Conservation (phyloP, 2,797 vertebrate species). For the Poliocrania exsul region DNA sequence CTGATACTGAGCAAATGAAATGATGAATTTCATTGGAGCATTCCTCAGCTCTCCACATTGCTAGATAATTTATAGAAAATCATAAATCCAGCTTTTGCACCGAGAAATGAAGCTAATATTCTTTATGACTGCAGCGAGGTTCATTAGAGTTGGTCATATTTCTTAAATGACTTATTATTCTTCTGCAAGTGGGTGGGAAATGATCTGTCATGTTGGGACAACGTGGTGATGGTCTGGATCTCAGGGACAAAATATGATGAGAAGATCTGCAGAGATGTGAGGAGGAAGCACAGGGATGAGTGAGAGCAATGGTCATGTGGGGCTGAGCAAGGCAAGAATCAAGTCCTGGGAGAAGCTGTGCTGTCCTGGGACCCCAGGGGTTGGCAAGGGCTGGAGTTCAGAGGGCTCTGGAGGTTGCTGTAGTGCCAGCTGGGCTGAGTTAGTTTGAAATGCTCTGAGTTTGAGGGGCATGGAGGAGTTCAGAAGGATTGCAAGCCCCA, state of each 20-base stretch:
- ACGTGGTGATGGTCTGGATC: not conserved
- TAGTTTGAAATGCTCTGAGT: not conserved
- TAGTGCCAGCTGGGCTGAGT: not conserved
- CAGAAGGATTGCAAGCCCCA: not conserved
- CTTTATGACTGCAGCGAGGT: not conserved
- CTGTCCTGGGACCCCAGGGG: not conserved
- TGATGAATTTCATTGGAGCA: not conserved
- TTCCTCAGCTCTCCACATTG: not conserved
- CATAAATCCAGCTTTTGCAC: not conserved
- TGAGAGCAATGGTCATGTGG: accelerated
- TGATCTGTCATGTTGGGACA: not conserved
- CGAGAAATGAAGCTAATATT: not conserved
- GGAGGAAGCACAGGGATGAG: not conserved
- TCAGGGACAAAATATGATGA: not conserved
- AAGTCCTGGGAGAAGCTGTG: not conserved
- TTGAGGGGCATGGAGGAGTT: not conserved
- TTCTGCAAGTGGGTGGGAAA: not conserved
- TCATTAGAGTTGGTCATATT: not conserved
- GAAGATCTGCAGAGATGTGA: not conserved
- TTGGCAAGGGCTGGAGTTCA: not conserved
- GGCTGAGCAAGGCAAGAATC: not conserved
- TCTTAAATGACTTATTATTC: not conserved
- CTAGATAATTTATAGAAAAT: not conserved
- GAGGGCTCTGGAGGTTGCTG: not conserved
- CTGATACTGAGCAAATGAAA: not conserved